Conservation (phyloP, 2,797 vertebrate species). For the Semaprochilodus insignis region DNA sequence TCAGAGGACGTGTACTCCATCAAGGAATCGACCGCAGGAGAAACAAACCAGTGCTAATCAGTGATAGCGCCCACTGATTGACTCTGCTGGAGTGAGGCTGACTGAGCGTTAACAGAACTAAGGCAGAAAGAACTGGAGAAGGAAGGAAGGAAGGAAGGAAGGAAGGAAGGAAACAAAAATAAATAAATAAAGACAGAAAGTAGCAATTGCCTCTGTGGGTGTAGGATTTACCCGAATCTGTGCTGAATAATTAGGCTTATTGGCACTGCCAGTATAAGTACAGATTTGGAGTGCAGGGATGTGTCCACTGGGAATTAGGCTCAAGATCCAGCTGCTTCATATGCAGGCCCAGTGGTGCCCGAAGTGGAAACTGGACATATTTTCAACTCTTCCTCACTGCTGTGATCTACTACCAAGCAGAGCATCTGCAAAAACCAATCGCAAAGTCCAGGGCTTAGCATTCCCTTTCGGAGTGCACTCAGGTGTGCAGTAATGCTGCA, state of each 20-base stretch:
- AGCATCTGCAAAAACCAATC: neutral
- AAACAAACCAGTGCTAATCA: conserved; percentile 38
- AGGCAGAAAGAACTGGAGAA: neutral
- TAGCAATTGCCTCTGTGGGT: neutral
- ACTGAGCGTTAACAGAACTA: neutral
- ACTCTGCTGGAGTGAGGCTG: conserved; percentile 14
- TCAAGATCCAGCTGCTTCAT: neutral
- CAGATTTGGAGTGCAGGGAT: neutral
- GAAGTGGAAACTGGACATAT: neutral
- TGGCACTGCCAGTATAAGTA: neutral
- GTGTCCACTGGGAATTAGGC: neutral
- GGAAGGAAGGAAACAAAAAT: neutral
- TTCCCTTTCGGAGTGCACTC: neutral
- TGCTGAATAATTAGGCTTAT: neutral
- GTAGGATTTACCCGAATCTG: too few species aligned
- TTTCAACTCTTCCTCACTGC: neutral
- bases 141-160: neutral
- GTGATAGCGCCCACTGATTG: conserved; percentile 15
- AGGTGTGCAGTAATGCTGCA: neutral
- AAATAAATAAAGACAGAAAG: neutral
- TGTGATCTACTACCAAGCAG: neutral
- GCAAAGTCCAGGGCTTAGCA: neutral
- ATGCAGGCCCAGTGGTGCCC: neutral
- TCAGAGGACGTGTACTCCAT: neutral
- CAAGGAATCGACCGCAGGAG: conserved; percentile 25